These are phyloP conservation scores for Pelmatolapia mariae DNA, from an alignment of 2,113 vertebrate species.

Conservation along the genomic window DNA sequence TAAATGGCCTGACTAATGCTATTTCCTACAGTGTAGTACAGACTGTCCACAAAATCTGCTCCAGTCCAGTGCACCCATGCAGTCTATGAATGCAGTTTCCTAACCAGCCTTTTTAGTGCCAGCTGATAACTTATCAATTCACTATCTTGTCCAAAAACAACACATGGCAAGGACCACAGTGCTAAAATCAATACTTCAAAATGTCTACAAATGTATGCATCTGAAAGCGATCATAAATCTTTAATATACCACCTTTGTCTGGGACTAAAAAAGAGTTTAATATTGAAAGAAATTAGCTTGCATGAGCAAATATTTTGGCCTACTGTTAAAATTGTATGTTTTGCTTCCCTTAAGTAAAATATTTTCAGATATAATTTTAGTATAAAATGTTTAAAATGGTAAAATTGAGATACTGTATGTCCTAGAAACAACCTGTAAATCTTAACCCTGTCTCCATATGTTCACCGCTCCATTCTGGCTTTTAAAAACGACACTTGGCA, in stretches of 20 bases:
- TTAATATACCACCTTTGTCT: not conserved
- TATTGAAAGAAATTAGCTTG: not conserved
- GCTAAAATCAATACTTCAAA: not conserved
- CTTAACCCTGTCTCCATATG: constrained; percentile 17
- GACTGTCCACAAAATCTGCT: not conserved
- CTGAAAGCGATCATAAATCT: not conserved
- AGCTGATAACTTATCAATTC: not conserved
- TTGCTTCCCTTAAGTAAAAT: not conserved
- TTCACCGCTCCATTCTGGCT: constrained; percentile 23
- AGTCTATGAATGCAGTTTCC: not conserved
- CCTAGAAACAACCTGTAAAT: constrained; percentile 3
- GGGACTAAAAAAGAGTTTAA: not conserved
- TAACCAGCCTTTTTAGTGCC: not conserved
- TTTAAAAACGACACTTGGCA: constrained; percentile 38
- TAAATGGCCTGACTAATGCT: not conserved
- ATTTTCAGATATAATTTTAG: not conserved
- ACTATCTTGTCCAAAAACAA: not conserved
- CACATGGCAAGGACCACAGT: not conserved
- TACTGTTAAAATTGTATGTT: not conserved
- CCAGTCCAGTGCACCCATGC: not conserved
- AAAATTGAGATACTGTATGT: not conserved
- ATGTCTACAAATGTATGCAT: not conserved
- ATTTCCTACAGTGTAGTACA: not conserved
- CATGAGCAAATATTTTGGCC: not conserved
- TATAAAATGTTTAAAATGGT: not conserved